Percentiles rank a stretch among this genome's conserved stretches.
These are phyloP conservation scores for Caenorhabditis sp. DNA, from an alignment of 2,888 invertebrate species.

Conservation along the genomic window DNA sequence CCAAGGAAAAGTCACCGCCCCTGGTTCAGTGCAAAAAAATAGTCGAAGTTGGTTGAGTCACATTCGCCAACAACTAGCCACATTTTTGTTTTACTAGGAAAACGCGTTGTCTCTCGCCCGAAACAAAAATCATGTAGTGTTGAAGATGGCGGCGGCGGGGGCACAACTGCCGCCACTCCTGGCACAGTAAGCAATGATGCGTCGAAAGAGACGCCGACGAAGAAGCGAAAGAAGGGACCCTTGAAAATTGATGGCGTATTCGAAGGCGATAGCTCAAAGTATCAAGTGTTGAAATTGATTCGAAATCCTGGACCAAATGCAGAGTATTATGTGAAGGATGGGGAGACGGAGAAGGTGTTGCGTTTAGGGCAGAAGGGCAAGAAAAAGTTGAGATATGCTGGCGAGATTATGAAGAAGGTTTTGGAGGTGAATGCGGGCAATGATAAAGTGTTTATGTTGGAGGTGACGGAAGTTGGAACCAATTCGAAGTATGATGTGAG, in stretches of 20 bases:
- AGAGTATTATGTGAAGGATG: slow-evolving; percentile 20
- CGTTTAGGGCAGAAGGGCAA: slow-evolving; percentile 9
- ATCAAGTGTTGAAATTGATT: background rate
- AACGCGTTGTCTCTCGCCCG: too few relatives aligned
- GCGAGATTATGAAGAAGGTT: slow-evolving; percentile 11
- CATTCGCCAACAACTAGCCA: too few relatives aligned
- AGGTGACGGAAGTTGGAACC: slow-evolving; percentile 12
- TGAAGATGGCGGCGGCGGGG: too few relatives aligned
- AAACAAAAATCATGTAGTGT: too few relatives aligned
- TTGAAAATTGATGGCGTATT: background rate
- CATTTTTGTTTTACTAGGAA: too few relatives aligned
- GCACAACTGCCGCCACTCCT: too few relatives aligned
- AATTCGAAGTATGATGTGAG: slow-evolving; percentile 15
- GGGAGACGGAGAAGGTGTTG: background rate
- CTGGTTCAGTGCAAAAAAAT: too few relatives aligned
- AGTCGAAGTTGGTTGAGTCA: too few relatives aligned
- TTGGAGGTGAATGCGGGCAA: slow-evolving; percentile 3
- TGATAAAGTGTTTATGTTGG: slow-evolving; percentile 2
- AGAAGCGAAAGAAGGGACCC: slow-evolving; percentile 2
- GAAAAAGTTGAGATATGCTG: slow-evolving; percentile 6
- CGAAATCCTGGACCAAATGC: slow-evolving; percentile 21
- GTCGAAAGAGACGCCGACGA: too few relatives aligned
- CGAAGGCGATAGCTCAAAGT: background rate
- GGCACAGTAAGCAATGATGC: too few relatives aligned
- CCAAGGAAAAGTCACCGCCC: too few relatives aligned